Evolutionary conservation across 2,888 invertebrate genomes (phyloP), one percentile per base, ranked within the genome.

Genomic region (Caenorhabditis sinica): DNA sequence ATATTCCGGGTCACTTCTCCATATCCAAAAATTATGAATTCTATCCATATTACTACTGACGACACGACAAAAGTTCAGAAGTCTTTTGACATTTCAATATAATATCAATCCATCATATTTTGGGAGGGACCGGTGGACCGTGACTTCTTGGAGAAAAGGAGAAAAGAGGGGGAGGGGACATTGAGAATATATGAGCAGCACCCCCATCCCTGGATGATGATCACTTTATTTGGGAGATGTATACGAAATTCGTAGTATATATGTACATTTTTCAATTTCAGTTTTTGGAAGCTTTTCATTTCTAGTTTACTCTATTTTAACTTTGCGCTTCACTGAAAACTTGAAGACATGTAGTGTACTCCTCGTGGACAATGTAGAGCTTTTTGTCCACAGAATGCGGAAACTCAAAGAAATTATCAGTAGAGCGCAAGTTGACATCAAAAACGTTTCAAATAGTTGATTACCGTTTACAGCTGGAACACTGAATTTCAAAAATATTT

Each of bases 41-140:
- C 69, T 53, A 53, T 69, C 33, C 36, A 28, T 40, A 33, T 40
- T 13, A 45, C 25, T 40, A 58, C 40, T 36, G 33, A 36, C 33
- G 33, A 36, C 33, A 58, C 56, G 68, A 30, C 76, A 58, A 77
- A 77, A 77, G 77, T 77, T 77, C 77, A 77, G 30, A 43, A 63
- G 15, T 51, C 51, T 51, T 20, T 36, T 69, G 69, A 69, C 77
- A 69, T 77, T 69, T 77, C 49, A 23, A 28, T 56, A 61, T 40
- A 63, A 36, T 51, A 53, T 53, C 77, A 61, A 77, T 77, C 77
- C 77, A 77, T 77, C 77, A 77, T 56, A 23, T 28, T 60, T 30
- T 33, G 53, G 63, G 53, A 77, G 43, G 63, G 69, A 49, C 25
- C 33, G 68, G 36, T 36, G 69, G 68, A 69, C 77, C 77, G 69